A percentile compares a stretch with the other conserved stretches of the same genome.
Conservation (phyloP, 1,140 invertebrate species). For the Drosophila equinoxialis region DNA sequence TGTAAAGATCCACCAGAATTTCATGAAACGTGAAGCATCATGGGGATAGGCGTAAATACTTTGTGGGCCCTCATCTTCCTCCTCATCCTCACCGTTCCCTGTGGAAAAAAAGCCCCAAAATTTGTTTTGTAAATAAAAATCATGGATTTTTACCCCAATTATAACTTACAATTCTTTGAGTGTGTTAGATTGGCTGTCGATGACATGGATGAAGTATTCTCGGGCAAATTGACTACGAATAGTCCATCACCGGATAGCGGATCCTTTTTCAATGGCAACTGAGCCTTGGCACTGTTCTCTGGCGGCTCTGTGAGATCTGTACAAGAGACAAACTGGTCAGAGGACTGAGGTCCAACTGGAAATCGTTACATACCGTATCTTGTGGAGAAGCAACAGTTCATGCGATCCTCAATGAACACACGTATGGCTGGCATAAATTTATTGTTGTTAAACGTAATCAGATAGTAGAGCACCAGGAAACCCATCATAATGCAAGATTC, state of each 20-base stretch:
- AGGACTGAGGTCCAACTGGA: too few species aligned
- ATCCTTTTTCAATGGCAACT: conserved; percentile 77
- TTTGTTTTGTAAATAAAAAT: neutral
- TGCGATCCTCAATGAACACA: conserved; percentile 78
- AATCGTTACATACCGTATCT: conserved; percentile 61
- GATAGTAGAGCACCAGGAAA: conserved; percentile 88
- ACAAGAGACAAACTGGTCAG: neutral
- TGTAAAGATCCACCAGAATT: conserved; percentile 88
- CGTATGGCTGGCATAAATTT: conserved; percentile 82
- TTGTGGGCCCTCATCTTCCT: conserved; percentile 41
- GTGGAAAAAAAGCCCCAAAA: neutral
- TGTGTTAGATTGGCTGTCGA: conserved; percentile 73
- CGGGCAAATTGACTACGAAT: conserved; percentile 75
- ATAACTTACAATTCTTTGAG: conserved; percentile 72
- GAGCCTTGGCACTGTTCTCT: conserved; percentile 81
- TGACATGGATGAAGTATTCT: conserved; percentile 78
- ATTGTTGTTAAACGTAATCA: conserved; percentile 86
- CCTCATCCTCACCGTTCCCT: conserved; percentile 70
- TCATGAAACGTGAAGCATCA: conserved; percentile 68
- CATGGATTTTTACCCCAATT: too few species aligned
- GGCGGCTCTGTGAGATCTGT: conserved; percentile 76
- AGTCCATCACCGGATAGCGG: conserved; percentile 73
- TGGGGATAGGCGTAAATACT: conserved; percentile 67
- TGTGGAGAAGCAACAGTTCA: conserved; percentile 80
- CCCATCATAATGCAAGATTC: conserved; percentile 89